phyloP scores from a whole-genome alignment of 2,113 vertebrate species.

The Pleuronectes platessa region DNA sequence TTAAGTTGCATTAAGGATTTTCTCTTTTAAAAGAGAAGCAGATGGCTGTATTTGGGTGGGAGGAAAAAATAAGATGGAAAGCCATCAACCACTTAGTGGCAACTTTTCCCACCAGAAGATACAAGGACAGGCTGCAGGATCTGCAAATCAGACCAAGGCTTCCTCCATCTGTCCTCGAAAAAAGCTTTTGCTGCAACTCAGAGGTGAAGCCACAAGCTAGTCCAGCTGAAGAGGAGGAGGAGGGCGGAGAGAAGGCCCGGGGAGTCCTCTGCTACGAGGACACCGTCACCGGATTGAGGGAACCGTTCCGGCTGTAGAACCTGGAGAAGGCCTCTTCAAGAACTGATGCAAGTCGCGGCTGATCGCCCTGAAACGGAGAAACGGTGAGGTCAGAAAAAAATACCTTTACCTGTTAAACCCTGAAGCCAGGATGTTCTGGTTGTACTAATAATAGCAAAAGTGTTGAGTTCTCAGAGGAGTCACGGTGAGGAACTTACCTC shows the following conservation, averaged over 20 bases:
- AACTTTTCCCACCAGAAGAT: slow-evolving; percentile 69
- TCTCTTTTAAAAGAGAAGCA: slow-evolving; percentile 79
- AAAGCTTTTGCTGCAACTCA: slow-evolving; percentile 63
- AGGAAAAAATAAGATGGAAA: slow-evolving; percentile 44
- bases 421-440: neutral
- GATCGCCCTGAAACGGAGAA: slow-evolving; percentile 86
- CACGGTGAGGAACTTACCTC: slow-evolving; percentile 82
- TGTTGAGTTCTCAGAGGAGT: too few species aligned
- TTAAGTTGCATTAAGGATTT: slow-evolving; percentile 65
- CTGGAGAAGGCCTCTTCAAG: slow-evolving; percentile 97
- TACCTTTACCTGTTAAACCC: neutral
- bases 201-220: slow-evolving; percentile 59
- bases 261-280: slow-evolving; percentile 88
- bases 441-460: too few species aligned
- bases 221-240: slow-evolving; percentile 57
- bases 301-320: slow-evolving; percentile 94
- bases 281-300: slow-evolving; percentile 93
- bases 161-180: slow-evolving; percentile 61
- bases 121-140: slow-evolving; percentile 60
- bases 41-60: slow-evolving; percentile 71
- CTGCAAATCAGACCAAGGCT: slow-evolving; percentile 59
- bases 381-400: neutral
- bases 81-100: slow-evolving; percentile 71
- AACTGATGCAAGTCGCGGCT: slow-evolving; percentile 91
- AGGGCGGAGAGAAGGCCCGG: slow-evolving; percentile 44